Evolutionary conservation across 2,113 vertebrate genomes (phyloP).

Genomic region (Salvelinus fontinalis): DNA sequence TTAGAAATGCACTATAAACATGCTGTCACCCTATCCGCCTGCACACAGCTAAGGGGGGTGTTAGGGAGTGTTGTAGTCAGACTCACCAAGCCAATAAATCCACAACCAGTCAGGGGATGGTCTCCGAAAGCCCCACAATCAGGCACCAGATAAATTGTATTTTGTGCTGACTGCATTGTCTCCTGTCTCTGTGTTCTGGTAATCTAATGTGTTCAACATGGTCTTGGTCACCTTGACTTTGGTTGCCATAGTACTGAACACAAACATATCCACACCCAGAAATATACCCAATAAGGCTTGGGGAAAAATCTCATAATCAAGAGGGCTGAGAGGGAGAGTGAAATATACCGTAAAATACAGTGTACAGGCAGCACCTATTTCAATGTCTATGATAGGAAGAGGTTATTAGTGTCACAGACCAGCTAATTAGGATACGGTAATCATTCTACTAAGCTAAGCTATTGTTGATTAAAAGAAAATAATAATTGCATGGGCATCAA

Average conservation of each 20-base stretch:
- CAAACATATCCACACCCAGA: constrained; percentile 83
- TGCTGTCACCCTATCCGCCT: neutral
- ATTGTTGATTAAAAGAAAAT: constrained; percentile 77
- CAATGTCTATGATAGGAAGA: constrained; percentile 63
- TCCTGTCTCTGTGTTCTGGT: constrained; percentile 71
- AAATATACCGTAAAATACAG: constrained; percentile 73
- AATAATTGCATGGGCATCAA: constrained; percentile 72
- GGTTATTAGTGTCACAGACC: constrained; percentile 64
- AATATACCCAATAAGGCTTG: constrained; percentile 81
- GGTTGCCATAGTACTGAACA: constrained; percentile 80
- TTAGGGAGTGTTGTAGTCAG: constrained; percentile 47
- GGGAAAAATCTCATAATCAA: constrained; percentile 74
- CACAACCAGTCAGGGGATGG: constrained; percentile 63
- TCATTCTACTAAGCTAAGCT: constrained; percentile 76
- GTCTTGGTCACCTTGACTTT: constrained; percentile 85
- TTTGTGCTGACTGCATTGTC: constrained; percentile 78
- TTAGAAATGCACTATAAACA: neutral
- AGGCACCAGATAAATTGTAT: constrained; percentile 72
- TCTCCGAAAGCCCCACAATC: constrained; percentile 74
- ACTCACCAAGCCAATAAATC: constrained; percentile 77
- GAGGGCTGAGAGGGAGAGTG: constrained; percentile 66
- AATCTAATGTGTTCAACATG: constrained; percentile 81
- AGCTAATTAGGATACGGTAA: constrained; percentile 75
- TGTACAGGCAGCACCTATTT: constrained; percentile 67
- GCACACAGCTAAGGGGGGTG: constrained; percentile 26